phyloP scores from a whole-genome alignment of 1,140 invertebrate species.

The Microplitis demolitor region DNA sequence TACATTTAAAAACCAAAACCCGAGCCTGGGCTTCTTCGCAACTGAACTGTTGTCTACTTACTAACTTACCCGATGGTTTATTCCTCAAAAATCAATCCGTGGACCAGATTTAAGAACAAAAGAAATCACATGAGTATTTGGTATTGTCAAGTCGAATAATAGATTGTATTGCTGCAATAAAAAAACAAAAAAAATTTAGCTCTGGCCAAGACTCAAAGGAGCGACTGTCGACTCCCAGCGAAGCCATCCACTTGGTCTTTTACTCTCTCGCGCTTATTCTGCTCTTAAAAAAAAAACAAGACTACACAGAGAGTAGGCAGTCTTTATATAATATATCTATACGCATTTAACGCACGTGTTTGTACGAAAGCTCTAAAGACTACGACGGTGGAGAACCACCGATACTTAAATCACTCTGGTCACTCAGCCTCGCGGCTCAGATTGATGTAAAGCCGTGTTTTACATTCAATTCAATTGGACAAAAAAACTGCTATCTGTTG shows the following conservation, averaged over 20 bases:
- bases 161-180: background rate
- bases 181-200: background rate
- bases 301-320: background rate
- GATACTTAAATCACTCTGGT: conserved; percentile 58
- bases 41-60: too few relatives aligned
- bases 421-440: conserved; percentile 58
- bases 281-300: background rate
- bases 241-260: background rate
- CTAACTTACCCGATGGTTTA: too few relatives aligned
- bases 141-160: background rate
- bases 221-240: background rate
- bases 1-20: too few relatives aligned
- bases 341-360: conserved; percentile 18
- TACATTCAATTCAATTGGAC: conserved; percentile 62
- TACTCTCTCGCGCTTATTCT: too few relatives aligned
- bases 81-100: too few relatives aligned
- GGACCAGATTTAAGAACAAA: background rate
- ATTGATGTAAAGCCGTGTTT: conserved; percentile 62
- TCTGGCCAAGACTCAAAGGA: background rate
- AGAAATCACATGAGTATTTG: background rate
- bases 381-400: conserved; percentile 29
- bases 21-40: too few relatives aligned
- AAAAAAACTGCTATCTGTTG: conserved; percentile 57
- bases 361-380: conserved; percentile 44
- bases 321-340: background rate